phyloP scores from a whole-genome alignment of 2,797 vertebrate species.

The Gobio occitaniae region DNA sequence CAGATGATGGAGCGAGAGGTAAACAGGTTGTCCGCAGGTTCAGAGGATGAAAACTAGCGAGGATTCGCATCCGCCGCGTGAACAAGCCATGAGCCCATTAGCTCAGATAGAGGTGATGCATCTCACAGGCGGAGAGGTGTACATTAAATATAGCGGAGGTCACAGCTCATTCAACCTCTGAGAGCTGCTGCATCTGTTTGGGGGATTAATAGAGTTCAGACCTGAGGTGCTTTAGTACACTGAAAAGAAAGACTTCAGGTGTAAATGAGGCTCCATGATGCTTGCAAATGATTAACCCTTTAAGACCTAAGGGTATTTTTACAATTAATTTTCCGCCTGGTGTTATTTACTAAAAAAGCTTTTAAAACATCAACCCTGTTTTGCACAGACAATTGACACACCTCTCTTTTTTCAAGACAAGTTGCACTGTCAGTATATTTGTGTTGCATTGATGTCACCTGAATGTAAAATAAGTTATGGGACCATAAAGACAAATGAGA shows the following conservation, averaged over 20 bases:
- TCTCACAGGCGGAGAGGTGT: slow-evolving; percentile 38
- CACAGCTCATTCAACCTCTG: slow-evolving; percentile 46
- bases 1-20: background rate
- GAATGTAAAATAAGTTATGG: too few relatives aligned
- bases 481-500: too few relatives aligned
- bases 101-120: slow-evolving; percentile 31
- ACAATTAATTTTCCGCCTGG: too few relatives aligned
- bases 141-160: slow-evolving; percentile 48
- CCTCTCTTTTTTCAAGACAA: too few relatives aligned
- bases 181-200: slow-evolving; percentile 33
- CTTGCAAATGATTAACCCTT: background rate
- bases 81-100: slow-evolving; percentile 43
- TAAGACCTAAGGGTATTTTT: too few relatives aligned
- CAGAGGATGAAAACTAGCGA: background rate
- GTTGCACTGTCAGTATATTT: too few relatives aligned
- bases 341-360: too few relatives aligned
- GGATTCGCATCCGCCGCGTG: background rate
- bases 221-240: background rate
- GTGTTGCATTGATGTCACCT: too few relatives aligned
- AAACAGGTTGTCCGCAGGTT: slow-evolving; percentile 18
- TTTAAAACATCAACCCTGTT: too few relatives aligned
- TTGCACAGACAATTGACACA: too few relatives aligned
- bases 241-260: slow-evolving; percentile 20
- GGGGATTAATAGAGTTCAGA: slow-evolving; percentile 32
- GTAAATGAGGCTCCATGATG: background rate